Conservation (phyloP, 2,113 vertebrate species). For the Anoplopoma fimbria region DNA sequence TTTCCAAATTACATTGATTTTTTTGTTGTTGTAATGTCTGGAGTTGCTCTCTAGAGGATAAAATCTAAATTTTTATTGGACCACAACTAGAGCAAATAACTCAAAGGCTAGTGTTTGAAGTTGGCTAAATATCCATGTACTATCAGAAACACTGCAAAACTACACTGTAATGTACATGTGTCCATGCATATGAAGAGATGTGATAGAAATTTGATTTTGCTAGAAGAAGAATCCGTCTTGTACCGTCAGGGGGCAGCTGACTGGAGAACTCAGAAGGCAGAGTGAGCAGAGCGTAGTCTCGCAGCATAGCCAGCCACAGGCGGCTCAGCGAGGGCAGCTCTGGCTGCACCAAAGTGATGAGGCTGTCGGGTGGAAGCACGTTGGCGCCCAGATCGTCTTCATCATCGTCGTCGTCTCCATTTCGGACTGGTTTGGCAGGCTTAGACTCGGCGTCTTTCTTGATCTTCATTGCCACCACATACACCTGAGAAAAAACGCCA, state of each 20-base stretch:
- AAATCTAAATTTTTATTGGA: background rate
- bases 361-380: slow-evolving; percentile 94
- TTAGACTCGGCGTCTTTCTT: slow-evolving; percentile 94
- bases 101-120: background rate
- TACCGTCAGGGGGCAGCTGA: slow-evolving; percentile 98
- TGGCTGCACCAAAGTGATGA: slow-evolving; percentile 95
- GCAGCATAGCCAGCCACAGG: slow-evolving; percentile 95
- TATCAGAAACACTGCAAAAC: background rate
- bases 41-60: background rate
- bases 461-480: slow-evolving; percentile 97
- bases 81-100: slow-evolving; percentile 13
- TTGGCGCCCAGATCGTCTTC: slow-evolving; percentile 84
- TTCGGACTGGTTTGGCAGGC: slow-evolving; percentile 78
- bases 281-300: slow-evolving; percentile 96
- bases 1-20: background rate
- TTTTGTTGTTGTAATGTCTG: background rate
- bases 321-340: slow-evolving; percentile 94
- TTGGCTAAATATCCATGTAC: background rate
- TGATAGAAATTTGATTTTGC: background rate
- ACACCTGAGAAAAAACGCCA: slow-evolving; percentile 85
- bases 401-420: slow-evolving; percentile 89
- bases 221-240: slow-evolving; percentile 9
- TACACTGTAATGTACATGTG: background rate
- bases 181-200: background rate
- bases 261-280: slow-evolving; percentile 97